Evolutionary conservation across 2,888 invertebrate genomes (phyloP), one percentile per base, ranked within the genome.

Genomic region (Alsophila aescularia): DNA sequence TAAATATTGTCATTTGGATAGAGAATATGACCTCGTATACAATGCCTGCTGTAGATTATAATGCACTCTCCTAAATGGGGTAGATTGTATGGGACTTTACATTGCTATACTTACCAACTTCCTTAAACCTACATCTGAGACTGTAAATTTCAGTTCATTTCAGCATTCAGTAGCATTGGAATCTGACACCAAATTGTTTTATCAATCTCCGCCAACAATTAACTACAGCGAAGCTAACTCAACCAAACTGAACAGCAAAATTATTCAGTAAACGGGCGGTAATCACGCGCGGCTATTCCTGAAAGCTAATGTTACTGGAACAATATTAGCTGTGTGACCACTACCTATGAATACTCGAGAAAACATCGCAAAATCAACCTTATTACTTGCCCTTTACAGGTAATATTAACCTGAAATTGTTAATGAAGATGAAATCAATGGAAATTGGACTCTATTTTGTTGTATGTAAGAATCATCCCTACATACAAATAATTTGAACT

Each of bases 351-450:
- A 66, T 61, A 62, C 37, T 34, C 55, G 52, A 35, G 24, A 18
- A 18, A 60, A 41, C 21, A 62, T 34, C 12, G 58, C 43, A 66
- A 73, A 71, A 65, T 56, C 64, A 58, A 74, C 76, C 69, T 60
- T 75, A 71, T 62, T 2, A 5, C 39, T 13, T 5, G 51, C 3
- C 3, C 0, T 31, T 54, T 67, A 67, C 21, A 69, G 67, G 56
- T 53, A 31, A 63, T 64, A 59, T 52, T 56, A 43, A 48, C 49
- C 48, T 51, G 14, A 14, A 24, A 12, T n/a, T 2, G 0, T 7
- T 9, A 13, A 2, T 5, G 13, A 32, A 10, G 14, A 8, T 15
- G 43, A 44, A 12, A 21, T 24, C 13, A 37, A 37, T 43, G 16
- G 32, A 52, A 31, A 53, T 29, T 63, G 48, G 54, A 51, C 63